Conservation (phyloP, 1,140 invertebrate species). For the Whitmania pigra region DNA sequence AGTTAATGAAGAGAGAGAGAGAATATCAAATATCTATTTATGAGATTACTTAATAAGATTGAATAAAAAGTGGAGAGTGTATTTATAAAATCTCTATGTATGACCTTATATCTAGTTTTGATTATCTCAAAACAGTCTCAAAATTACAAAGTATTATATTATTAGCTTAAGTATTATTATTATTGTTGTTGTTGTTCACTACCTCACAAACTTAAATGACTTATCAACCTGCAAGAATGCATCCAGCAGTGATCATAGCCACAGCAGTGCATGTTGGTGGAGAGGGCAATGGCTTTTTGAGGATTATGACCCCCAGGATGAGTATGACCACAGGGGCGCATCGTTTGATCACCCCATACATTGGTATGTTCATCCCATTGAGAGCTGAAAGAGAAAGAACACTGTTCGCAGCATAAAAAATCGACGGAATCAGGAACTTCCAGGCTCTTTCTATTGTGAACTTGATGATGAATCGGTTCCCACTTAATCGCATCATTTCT, state of each 20-base stretch:
- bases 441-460: slow-evolving; percentile 38
- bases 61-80: too few species aligned
- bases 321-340: slow-evolving; percentile 45
- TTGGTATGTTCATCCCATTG: slow-evolving; percentile 47
- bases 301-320: slow-evolving; percentile 38
- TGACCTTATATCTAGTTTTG: too few species aligned
- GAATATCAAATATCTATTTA: not conserved
- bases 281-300: slow-evolving; percentile 40
- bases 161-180: too few species aligned
- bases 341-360: slow-evolving; percentile 48
- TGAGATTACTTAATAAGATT: too few species aligned
- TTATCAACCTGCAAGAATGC: slow-evolving; percentile 43
- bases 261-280: slow-evolving; percentile 37
- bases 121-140: too few species aligned
- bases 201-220: not conserved
- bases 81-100: too few species aligned
- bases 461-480: slow-evolving; percentile 31
- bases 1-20: not conserved
- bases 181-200: too few species aligned
- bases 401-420: slow-evolving; percentile 44
- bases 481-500: slow-evolving; percentile 30
- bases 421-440: slow-evolving; percentile 40
- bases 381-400: slow-evolving; percentile 43
- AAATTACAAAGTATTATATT: too few species aligned
- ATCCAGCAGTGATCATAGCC: slow-evolving; percentile 41